A percentile compares a stretch with the other conserved stretches of the same genome.
Conservation (phyloP, 2,888 invertebrate genomes). For the Dexiosoma caninum region DNA sequence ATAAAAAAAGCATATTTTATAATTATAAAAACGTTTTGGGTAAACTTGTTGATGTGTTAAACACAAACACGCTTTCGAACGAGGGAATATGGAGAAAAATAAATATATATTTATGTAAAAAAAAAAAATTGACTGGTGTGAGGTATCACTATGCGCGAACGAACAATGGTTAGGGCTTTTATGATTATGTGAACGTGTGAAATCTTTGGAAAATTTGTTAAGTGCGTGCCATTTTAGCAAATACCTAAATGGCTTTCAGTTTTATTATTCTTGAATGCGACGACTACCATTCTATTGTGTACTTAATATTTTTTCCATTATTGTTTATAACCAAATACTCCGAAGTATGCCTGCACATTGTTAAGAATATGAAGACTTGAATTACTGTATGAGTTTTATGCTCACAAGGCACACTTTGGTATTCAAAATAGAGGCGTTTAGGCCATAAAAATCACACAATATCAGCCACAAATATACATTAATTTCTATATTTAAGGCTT, state of each 20-base stretch:
- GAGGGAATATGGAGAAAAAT: not conserved
- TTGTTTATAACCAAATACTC: slow-evolving; percentile 13
- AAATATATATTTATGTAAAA: too few relatives aligned
- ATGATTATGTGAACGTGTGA: slow-evolving; percentile 57
- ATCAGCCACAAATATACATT: slow-evolving; percentile 30
- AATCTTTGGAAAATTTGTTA: slow-evolving; percentile 52
- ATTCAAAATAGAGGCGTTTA: slow-evolving; percentile 72
- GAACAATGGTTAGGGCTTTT: slow-evolving; percentile 9
- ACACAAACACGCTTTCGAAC: not conserved
- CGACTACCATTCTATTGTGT: not conserved
- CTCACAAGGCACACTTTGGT: slow-evolving; percentile 67
- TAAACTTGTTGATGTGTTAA: not conserved
- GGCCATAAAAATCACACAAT: slow-evolving; percentile 72
- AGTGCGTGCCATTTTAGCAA: slow-evolving; percentile 60
- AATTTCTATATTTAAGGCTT: slow-evolving; percentile 63
- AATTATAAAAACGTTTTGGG: not conserved
- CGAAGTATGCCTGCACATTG: not conserved
- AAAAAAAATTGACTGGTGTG: not conserved
- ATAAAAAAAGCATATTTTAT: not conserved
- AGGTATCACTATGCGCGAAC: slow-evolving; percentile 18
- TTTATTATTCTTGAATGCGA: slow-evolving; percentile 12
- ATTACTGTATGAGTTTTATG: not conserved
- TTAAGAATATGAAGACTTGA: too few relatives aligned
- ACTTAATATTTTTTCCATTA: slow-evolving; percentile 40
- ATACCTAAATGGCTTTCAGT: slow-evolving; percentile 55